Percentiles rank a stretch among this genome's conserved stretches.
Evolutionary conservation across 2,113 vertebrate genomes (phyloP).

Genomic region (Rhipidura dahli): DNA sequence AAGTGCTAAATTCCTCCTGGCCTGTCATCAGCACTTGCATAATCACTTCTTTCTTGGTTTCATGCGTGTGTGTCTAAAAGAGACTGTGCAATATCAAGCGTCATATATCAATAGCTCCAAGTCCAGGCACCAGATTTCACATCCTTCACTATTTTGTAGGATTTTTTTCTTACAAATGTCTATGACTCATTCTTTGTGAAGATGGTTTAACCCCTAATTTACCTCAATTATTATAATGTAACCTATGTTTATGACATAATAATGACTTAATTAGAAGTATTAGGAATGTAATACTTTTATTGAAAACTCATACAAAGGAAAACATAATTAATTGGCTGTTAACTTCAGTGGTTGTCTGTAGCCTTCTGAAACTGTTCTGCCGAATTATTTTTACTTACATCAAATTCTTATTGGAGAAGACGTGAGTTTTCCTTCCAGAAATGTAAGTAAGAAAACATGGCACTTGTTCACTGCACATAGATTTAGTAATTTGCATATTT

Average conservation of each 20-base stretch:
- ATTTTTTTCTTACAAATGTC: neutral
- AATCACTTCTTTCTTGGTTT: neutral
- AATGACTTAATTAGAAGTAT: neutral
- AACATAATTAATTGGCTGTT: neutral
- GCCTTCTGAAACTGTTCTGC: neutral
- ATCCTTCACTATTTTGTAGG: neutral
- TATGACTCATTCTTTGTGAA: neutral
- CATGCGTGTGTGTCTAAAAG: neutral
- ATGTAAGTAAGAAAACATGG: neutral
- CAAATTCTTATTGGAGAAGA: neutral
- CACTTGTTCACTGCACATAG: neutral
- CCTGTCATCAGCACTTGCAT: neutral
- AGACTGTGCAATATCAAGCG: neutral
- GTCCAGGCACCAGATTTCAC: neutral
- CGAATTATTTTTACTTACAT: neutral
- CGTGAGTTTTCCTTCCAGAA: neutral
- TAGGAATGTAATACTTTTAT: neutral
- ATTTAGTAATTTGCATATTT: neutral
- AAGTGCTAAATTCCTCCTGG: slow-evolving; percentile 1
- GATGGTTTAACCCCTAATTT: neutral
- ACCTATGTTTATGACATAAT: neutral
- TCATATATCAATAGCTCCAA: neutral
- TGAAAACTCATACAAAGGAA: neutral
- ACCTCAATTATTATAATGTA: neutral
- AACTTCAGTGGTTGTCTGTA: neutral